phyloP scores from a whole-genome alignment of 1,140 invertebrate genomes.

The Luehdorfia chinensis region DNA sequence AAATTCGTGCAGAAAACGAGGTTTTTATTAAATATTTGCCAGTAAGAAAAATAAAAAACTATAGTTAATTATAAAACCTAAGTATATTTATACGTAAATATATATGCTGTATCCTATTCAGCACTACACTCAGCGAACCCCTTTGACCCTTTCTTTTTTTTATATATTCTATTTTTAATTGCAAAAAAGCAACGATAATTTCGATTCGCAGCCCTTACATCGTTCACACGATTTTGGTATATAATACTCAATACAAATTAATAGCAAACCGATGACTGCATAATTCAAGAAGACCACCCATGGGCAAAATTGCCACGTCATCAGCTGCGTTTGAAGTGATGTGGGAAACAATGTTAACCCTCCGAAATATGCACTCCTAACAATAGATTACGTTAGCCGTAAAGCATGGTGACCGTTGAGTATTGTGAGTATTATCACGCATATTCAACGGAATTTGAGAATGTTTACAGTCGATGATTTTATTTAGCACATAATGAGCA shows the following conservation, averaged over 20 bases:
- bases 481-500: too few species aligned
- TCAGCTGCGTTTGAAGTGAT: slow-evolving; percentile 2
- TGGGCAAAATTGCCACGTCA: slow-evolving; percentile 9
- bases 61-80: too few species aligned
- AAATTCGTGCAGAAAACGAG: too few species aligned
- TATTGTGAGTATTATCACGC: too few species aligned
- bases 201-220: slow-evolving; percentile 1
- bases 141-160: too few species aligned
- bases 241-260: slow-evolving; percentile 9
- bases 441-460: background rate
- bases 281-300: slow-evolving; percentile 13
- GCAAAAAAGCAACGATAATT: too few species aligned
- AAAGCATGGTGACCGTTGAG: background rate
- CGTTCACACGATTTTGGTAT: slow-evolving; percentile 5
- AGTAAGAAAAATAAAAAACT: too few species aligned
- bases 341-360: slow-evolving; percentile 16
- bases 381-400: slow-evolving; percentile 3
- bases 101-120: too few species aligned
- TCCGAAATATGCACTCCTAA: background rate
- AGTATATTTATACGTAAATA: too few species aligned
- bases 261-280: slow-evolving; percentile 9
- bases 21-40: too few species aligned
- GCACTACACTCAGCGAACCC: too few species aligned
- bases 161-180: background rate
- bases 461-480: too few species aligned